Conservation (phyloP, 2,113 vertebrate species). For the Macaca nemestrina region DNA sequence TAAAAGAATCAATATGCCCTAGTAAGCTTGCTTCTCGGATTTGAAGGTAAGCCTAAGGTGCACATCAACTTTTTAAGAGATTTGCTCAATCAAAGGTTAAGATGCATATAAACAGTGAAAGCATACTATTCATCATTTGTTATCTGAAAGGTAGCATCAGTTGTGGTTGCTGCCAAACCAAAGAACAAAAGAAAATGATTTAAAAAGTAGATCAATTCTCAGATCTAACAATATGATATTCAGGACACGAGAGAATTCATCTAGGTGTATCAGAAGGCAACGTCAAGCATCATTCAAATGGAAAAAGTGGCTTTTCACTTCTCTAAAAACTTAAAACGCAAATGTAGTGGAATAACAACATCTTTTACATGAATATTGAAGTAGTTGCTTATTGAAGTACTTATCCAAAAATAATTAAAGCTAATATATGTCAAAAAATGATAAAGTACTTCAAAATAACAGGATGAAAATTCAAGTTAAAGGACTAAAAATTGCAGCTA, state of each 20-base stretch:
- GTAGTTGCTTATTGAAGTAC: too few relatives aligned
- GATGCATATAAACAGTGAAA: fast-evolving
- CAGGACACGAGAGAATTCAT: too few relatives aligned
- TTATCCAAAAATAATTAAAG: background rate
- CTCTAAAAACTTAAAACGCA: background rate
- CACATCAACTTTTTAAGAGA: background rate
- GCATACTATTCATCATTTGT: background rate
- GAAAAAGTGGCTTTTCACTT: too few relatives aligned
- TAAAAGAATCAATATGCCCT: background rate
- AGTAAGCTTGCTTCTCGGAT: background rate
- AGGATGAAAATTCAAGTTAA: background rate
- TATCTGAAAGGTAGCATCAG: too few relatives aligned
- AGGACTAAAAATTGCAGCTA: background rate
- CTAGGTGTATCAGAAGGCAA: fast-evolving
- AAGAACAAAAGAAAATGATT: too few relatives aligned
- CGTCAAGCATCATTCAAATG: fast-evolving
- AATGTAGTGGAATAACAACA: background rate
- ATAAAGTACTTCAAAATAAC: background rate
- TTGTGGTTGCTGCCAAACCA: background rate
- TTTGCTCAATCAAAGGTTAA: background rate
- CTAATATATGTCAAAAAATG: background rate
- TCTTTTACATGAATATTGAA: background rate
- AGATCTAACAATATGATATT: background rate
- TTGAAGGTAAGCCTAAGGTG: background rate
- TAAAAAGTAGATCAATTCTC: background rate